Percentiles rank a stretch among this genome's conserved stretches.
phyloP scores from a whole-genome alignment of 2,888 invertebrate species.

The Thecocarcelia acutangulata region DNA sequence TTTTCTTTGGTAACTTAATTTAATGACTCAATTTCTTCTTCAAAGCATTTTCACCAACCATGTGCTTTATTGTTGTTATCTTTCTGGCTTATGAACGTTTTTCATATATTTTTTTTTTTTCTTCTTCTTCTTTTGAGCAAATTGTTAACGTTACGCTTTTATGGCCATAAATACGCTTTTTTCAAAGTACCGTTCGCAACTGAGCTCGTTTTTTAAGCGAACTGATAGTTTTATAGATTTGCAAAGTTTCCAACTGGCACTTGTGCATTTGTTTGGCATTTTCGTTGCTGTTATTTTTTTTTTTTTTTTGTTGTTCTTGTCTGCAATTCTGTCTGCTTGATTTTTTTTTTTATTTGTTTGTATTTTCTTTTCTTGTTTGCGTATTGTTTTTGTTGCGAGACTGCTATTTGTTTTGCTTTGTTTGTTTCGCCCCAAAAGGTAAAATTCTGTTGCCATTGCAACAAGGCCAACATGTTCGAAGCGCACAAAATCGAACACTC shows the following conservation, averaged over 20 bases:
- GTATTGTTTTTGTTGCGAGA: conserved; percentile 15
- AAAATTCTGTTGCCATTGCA: conserved; percentile 67
- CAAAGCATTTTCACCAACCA: conserved; percentile 13
- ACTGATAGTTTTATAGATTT: conserved; percentile 81
- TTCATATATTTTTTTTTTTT: conserved; percentile 18
- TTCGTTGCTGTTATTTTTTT: conserved; percentile 65
- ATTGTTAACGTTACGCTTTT: conserved; percentile 40
- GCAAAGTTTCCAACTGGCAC: conserved; percentile 75
- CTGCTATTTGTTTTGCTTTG: conserved; percentile 59
- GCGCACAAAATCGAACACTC: conserved; percentile 64
- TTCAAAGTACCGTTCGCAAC: conserved; percentile 80
- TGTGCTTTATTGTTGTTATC: conserved; percentile 4
- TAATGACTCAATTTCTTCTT: background rate
- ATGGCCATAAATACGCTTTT: conserved; percentile 72
- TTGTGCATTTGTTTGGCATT: conserved; percentile 60
- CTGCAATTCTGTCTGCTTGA: conserved; percentile 48
- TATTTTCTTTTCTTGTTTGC: too few relatives aligned
- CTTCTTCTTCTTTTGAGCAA: conserved; percentile 13
- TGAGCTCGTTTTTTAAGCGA: conserved; percentile 80
- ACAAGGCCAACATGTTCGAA: conserved; percentile 71
- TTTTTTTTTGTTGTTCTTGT: conserved; percentile 61
- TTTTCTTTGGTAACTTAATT: background rate
- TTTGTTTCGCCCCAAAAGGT: conserved; percentile 61
- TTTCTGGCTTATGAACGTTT: background rate
- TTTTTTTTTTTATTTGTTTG: too few relatives aligned